phyloP scores from a whole-genome alignment of 2,113 vertebrate species.

The Narcine bancroftii region DNA sequence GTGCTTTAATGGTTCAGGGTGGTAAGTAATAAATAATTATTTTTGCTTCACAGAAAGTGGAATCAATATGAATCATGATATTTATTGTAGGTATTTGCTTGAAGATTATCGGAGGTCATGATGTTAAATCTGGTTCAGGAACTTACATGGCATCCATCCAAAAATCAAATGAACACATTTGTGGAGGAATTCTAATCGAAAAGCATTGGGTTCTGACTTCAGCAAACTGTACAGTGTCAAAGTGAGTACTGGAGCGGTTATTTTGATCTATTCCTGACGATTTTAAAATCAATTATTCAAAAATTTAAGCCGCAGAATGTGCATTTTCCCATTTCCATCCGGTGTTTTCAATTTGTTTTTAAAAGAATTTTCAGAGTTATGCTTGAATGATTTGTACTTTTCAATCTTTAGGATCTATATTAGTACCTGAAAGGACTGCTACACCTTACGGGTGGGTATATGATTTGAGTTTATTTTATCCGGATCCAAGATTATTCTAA shows the following conservation, averaged over 20 bases:
- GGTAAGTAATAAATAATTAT: slow-evolving; percentile 5
- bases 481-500: background rate
- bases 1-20: background rate
- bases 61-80: background rate
- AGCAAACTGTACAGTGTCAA: background rate
- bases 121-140: background rate
- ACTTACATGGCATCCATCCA: slow-evolving; percentile 26
- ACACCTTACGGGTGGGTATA: too few relatives aligned
- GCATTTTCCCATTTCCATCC: background rate
- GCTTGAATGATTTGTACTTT: background rate
- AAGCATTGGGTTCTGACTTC: background rate
- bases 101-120: background rate
- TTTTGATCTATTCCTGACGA: background rate
- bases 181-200: slow-evolving; percentile 13
- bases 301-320: background rate
- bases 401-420: background rate
- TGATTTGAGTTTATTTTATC: background rate
- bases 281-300: background rate
- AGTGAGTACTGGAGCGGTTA: background rate
- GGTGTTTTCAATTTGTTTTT: background rate
- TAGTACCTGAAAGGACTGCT: background rate
- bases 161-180: background rate
- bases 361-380: background rate
- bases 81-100: background rate
- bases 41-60: background rate